Evolutionary conservation across 2,888 invertebrate genomes (phyloP), one percentile per base, ranked within the genome.

Genomic region (Torymus texanus): DNA sequence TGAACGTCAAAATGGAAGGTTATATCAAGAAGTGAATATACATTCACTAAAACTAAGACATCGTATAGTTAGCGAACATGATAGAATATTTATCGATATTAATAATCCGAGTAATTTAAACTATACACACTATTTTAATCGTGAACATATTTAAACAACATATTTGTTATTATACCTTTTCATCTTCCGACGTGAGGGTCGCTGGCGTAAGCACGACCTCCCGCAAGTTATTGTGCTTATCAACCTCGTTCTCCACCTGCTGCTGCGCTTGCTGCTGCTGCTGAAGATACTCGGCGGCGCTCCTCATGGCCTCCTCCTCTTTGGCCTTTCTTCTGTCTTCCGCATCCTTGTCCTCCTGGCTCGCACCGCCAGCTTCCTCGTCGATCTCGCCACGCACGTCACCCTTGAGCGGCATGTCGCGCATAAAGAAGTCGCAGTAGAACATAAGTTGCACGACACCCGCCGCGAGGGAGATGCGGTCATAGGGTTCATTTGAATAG

Each of bases 371-470:
- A 12, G 41, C 16, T 0, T 66, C 59, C 41, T 53, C 24, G 53
- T 66, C 59, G 8, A 10, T 16, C 29, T 29, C 29, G 29, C 29
- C 29, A 18, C 55, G 51, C 13, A 21, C 16, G 10, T 78, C 66
- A 5, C 61, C 68, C 18, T 5, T 65, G 2, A 79, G 50, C 2
- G 72, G 61, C 18, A 73, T 5, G 10, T 72, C 62, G n/a, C 70
- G 53, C 12, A 67, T 29, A 70, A 77, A 81, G 50, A 81, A 79
- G 55, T 81, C 81, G 21, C 73, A 77, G 59, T 81, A 81, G 70
- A 81, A 79, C n/a, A 81, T 71, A 1, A 81, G 65, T 59, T 81
- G 81, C 1, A 81, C 74, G 2, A 71, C 11, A 13, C 77, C 74
- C 14, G 76, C 81, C 0, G 81, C 81, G 13, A 81, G 29, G 2